Percentiles rank a stretch among this genome's conserved stretches.
Evolutionary conservation across 2,113 vertebrate genomes (phyloP).

Genomic region (Chunga burmeisteri): DNA sequence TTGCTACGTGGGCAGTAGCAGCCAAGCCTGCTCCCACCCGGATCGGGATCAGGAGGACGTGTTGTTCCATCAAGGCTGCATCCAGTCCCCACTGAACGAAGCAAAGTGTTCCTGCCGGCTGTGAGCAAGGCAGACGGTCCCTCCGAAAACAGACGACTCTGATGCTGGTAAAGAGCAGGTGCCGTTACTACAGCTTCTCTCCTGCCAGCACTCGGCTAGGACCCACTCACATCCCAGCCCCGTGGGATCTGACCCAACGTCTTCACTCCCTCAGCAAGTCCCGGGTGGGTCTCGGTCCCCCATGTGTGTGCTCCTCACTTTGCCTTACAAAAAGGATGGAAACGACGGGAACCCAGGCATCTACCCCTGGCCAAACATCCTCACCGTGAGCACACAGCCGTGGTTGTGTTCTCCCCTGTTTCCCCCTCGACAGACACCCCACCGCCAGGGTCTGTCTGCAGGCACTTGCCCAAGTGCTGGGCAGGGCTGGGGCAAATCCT

Average conservation of each 20-base stretch:
- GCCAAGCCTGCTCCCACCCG: fast-evolving
- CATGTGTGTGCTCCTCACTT: neutral
- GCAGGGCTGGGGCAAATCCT: neutral
- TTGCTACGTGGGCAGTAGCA: neutral
- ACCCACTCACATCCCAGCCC: neutral
- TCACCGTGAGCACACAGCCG: neutral
- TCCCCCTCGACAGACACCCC: neutral
- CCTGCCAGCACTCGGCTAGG: neutral
- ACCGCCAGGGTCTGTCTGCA: no score
- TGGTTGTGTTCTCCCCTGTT: neutral
- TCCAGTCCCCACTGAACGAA: neutral
- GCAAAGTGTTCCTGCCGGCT: neutral
- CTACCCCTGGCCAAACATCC: neutral
- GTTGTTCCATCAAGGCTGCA: neutral
- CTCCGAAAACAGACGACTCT: neutral
- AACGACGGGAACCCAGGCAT: neutral
- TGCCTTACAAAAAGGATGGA: neutral
- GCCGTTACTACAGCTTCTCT: neutral
- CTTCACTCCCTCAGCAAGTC: neutral
- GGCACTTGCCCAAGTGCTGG: neutral
- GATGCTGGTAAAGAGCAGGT: neutral
- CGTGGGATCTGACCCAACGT: fast-evolving
- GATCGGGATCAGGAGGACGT: neutral
- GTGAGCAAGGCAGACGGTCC: neutral
- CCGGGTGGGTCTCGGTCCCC: neutral